Evolutionary conservation across 1,140 invertebrate species (phyloP).

Genomic region (Ylistrum balloti): DNA sequence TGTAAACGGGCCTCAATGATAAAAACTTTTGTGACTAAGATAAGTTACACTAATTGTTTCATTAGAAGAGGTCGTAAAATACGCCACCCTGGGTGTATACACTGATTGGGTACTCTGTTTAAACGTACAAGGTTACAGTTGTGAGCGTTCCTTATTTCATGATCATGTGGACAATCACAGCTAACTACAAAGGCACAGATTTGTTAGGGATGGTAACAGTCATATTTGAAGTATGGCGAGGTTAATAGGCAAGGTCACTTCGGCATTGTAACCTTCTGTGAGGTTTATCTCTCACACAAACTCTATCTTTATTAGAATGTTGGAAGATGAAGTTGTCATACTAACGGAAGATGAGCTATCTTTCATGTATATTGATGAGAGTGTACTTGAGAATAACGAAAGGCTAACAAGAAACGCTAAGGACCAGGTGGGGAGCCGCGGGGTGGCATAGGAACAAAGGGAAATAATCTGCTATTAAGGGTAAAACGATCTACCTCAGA

Average conservation of each 20-base stretch:
- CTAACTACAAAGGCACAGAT: neutral
- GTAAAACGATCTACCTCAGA: conserved; percentile 3
- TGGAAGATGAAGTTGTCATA: conserved; percentile 28
- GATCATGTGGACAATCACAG: neutral
- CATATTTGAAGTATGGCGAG: conserved; percentile 38
- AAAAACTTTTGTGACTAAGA: neutral
- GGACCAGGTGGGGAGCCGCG: neutral
- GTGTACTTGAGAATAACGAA: conserved; percentile 33
- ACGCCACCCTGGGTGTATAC: neutral
- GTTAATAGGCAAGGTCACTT: neutral
- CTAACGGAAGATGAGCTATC: conserved; percentile 24
- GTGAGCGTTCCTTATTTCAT: conserved; percentile 31
- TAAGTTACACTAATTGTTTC: conserved; percentile 8
- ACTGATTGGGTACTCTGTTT: neutral
- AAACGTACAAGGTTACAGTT: neutral
- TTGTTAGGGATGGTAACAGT: conserved; percentile 33
- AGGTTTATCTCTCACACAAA: conserved; percentile 19
- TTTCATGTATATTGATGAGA: conserved; percentile 40
- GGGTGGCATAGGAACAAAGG: neutral
- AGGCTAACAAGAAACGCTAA: neutral
- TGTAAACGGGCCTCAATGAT: neutral
- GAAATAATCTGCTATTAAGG: neutral
- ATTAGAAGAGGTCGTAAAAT: neutral
- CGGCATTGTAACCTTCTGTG: conserved; percentile 13
- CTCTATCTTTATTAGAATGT: conserved; percentile 30